Evolutionary conservation across 2,888 invertebrate species (phyloP), one percentile per base, ranked within the genome.

Genomic region (Drosophila infuscata): DNA sequence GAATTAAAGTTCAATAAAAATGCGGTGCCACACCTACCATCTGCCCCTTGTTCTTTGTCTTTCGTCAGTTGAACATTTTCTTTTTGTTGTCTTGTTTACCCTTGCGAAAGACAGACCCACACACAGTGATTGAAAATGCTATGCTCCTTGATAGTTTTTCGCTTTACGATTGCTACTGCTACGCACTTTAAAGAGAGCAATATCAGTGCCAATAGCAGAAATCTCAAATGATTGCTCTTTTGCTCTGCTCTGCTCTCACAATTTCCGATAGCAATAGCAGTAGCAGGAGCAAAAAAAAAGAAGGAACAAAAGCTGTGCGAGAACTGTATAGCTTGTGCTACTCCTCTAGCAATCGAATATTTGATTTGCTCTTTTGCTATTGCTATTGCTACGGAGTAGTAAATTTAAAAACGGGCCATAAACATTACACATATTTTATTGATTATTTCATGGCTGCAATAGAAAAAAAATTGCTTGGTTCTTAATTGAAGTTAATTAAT

Each of bases 1-100:
- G 82, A 73, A 82, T 83, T 81, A 81, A 86, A 79, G 88, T 81
- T 86, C 87, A 79, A 88, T 83, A 83, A 79, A 76, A 76, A 76
- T 61, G 59, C 41, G 20, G 46, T 57, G 68, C 53, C 68, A 66
- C 65, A 72, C 56, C 71, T 63, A 73, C 57, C 36, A 71, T 59
- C 70, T 61, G 73, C 71, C 73, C 67, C 69, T 74, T 61, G 46
- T 46, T 71, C 77, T 82, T 77, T 77, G 79, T 74, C 79, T 64
- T 63, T 70, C 68, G 51, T 49, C 46, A 36, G 56, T 49, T 57
- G 20, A 30, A 46, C 15, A n/a, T 48, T 54, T 67, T 15, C 33
- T 51, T 57, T 49, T 29, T 38, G 49, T 36, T 38, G 35, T 15
- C 33, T 38, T 29, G 5, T 25, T 46, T 46, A 15, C 15, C 8